Conservation (phyloP, 2,797 vertebrate genomes). For the Aldrovandia affinis region DNA sequence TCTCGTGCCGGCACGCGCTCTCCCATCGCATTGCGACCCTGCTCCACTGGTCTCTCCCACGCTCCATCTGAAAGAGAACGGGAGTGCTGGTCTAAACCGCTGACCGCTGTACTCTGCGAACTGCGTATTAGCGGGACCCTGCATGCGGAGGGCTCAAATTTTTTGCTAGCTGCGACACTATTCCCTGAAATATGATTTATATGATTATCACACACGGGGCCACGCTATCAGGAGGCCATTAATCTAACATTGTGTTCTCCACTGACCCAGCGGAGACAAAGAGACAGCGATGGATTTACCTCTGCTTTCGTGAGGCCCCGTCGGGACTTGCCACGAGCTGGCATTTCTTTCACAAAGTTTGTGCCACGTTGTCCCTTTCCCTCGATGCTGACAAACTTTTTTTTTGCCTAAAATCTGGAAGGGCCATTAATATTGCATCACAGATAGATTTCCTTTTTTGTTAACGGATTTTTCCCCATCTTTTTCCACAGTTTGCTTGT, state of each 20-base stretch:
- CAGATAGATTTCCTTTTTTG: not conserved
- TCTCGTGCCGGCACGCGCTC: not conserved
- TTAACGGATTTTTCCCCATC: not conserved
- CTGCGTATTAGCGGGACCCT: not conserved
- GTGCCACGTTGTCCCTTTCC: not conserved
- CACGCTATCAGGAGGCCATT: not conserved
- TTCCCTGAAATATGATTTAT: conserved; percentile 8
- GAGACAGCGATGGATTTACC: not conserved
- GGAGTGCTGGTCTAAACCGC: not conserved
- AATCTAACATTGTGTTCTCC: conserved; percentile 10
- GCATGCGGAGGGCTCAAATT: not conserved
- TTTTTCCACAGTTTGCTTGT: not conserved
- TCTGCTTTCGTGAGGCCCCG: not conserved
- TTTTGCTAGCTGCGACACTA: not conserved
- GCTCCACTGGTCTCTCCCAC: not conserved
- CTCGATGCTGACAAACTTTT: not conserved
- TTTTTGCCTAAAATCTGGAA: not conserved
- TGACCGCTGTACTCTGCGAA: not conserved
- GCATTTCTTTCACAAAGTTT: not conserved
- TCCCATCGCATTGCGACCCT: not conserved
- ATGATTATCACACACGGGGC: not conserved
- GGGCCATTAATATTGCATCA: conserved; percentile 4
- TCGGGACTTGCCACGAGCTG: not conserved
- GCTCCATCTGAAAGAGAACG: not conserved
- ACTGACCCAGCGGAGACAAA: not conserved